Evolutionary conservation across 1,140 invertebrate species (phyloP).

Genomic region (Dendroctonus valens): DNA sequence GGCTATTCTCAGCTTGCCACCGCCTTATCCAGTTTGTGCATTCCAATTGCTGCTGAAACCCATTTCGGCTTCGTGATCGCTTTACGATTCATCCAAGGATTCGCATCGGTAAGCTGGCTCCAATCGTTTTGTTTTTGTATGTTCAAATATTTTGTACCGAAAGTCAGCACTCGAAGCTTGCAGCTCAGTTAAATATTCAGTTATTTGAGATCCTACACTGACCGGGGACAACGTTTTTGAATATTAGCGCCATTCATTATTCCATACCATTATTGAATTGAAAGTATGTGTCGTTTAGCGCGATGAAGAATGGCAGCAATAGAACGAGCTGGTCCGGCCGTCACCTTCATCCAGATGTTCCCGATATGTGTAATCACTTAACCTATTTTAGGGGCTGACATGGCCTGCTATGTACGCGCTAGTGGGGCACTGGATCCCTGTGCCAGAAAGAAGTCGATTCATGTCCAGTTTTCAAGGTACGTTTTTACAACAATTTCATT

Average conservation of each 20-base stretch:
- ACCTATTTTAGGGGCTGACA: conserved; percentile 66
- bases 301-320: not conserved
- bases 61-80: conserved; percentile 63
- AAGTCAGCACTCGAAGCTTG: not conserved
- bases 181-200: too few species aligned
- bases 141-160: not conserved
- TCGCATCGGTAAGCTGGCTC: conserved; percentile 60
- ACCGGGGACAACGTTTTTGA: too few species aligned
- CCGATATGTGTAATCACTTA: conserved; percentile 12
- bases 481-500: not conserved
- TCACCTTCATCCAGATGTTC: not conserved
- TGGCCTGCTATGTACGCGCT: conserved; percentile 85
- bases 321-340: too few species aligned
- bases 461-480: conserved; percentile 75
- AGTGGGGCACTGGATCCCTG: conserved; percentile 82
- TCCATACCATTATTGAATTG: not conserved
- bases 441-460: conserved; percentile 71
- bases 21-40: conserved; percentile 66
- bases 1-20: conserved; percentile 69
- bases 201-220: too few species aligned
- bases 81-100: conserved; percentile 65
- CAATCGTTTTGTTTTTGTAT: not conserved
- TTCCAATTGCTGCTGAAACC: conserved; percentile 61
- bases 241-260: not conserved
- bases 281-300: conserved; percentile 16